These are phyloP conservation scores for Vollenhovia emeryi DNA, from an alignment of 1,140 invertebrate species.

Conservation along the genomic window DNA sequence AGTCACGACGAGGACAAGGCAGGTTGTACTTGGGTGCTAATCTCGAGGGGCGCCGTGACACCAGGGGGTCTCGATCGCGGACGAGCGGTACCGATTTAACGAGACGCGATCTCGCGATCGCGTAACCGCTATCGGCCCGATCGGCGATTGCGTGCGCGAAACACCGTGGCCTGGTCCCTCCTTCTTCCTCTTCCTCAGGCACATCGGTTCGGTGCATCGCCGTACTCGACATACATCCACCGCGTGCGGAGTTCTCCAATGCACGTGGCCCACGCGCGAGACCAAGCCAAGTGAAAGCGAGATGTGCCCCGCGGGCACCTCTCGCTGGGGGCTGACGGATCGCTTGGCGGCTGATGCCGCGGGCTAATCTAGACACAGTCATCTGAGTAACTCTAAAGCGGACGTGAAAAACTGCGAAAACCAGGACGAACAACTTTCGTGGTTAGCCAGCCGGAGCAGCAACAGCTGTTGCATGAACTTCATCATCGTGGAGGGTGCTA, in stretches of 20 bases:
- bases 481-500: not conserved
- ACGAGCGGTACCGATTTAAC: slow-evolving; percentile 24
- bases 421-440: slow-evolving; percentile 20
- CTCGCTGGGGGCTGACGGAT: slow-evolving; percentile 8
- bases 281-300: slow-evolving; percentile 40
- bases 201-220: not conserved
- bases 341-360: slow-evolving; percentile 15
- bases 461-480: not conserved
- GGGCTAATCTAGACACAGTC: slow-evolving; percentile 23
- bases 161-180: not conserved
- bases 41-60: not conserved
- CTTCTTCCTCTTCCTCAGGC: not conserved
- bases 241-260: not conserved
- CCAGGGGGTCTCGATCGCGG: slow-evolving; percentile 24
- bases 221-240: not conserved
- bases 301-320: not conserved
- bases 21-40: slow-evolving; percentile 23
- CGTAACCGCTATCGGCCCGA: not conserved
- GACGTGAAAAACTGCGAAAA: slow-evolving; percentile 24
- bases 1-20: slow-evolving; percentile 63
- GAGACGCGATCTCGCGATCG: slow-evolving; percentile 11
- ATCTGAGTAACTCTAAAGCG: not conserved
- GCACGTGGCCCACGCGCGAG: slow-evolving; percentile 27
- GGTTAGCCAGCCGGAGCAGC: not conserved
- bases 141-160: not conserved